A percentile compares a stretch with the other conserved stretches of the same genome.
Conservation (phyloP, 2,113 vertebrate genomes). For the Willisornis vidua region DNA sequence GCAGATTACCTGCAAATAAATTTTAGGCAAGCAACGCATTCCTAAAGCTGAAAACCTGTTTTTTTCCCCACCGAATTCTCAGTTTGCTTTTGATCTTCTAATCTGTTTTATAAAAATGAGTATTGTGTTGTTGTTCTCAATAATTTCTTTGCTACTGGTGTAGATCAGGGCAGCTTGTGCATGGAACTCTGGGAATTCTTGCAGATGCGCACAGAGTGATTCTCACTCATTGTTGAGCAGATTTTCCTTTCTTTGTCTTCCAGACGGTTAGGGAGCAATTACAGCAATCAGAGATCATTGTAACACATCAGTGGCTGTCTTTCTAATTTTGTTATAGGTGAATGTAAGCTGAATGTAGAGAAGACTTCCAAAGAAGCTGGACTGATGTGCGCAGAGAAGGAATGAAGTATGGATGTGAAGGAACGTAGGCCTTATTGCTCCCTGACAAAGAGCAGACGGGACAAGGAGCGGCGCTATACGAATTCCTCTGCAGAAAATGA, state of each 20-base stretch:
- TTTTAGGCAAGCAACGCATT: background rate
- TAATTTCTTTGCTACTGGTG: background rate
- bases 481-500: slow-evolving; percentile 88
- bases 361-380: slow-evolving; percentile 61
- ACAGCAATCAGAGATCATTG: slow-evolving; percentile 21
- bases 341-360: slow-evolving; percentile 73
- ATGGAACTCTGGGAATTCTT: background rate
- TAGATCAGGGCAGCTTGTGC: background rate
- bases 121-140: background rate
- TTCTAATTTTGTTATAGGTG: slow-evolving; percentile 71
- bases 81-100: background rate
- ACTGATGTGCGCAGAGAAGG: slow-evolving; percentile 85
- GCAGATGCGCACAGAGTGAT: background rate
- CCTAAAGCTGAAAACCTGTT: background rate
- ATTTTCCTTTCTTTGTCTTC: background rate
- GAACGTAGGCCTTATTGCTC: slow-evolving; percentile 97
- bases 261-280: background rate
- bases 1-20: background rate
- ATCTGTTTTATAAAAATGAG: background rate
- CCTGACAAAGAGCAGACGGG: slow-evolving; percentile 92
- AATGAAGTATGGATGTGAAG: slow-evolving; percentile 98
- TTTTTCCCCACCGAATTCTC: background rate
- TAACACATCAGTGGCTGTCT: slow-evolving; percentile 13
- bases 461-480: slow-evolving; percentile 89
- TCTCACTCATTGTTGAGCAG: background rate